A percentile compares a stretch with the other conserved stretches of the same genome.
phyloP scores from a whole-genome alignment of 2,797 vertebrate genomes.

The Chelidonichthys spinosus region DNA sequence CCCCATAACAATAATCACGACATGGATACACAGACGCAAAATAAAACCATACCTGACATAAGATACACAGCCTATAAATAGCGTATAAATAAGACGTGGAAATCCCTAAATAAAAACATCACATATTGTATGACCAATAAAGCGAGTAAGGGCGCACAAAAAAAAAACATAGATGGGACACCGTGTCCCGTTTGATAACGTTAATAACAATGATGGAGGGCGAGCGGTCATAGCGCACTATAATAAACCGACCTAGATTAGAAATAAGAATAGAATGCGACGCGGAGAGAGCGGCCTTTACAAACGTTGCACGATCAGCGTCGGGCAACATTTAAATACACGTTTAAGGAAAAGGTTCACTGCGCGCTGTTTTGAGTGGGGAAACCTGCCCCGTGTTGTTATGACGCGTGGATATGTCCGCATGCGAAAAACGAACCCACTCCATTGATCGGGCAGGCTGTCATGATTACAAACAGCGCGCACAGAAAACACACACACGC shows the following conservation, averaged over 20 bases:
- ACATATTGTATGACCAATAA: neutral
- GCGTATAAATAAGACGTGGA: neutral
- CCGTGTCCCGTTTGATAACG: conserved; percentile 40
- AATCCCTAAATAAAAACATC: neutral
- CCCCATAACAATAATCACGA: conserved; percentile 43
- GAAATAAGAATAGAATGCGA: conserved; percentile 40
- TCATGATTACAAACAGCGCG: conserved; percentile 20
- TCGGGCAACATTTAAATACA: neutral
- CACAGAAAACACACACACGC: neutral
- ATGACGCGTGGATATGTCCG: conserved; percentile 73
- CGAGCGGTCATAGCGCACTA: conserved; percentile 37
- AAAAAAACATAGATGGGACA: conserved; percentile 24
- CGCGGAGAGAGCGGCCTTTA: conserved; percentile 4
- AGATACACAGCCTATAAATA: neutral
- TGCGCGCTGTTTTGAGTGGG: conserved; percentile 15
- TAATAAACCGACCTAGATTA: conserved; percentile 71
- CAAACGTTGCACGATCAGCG: neutral
- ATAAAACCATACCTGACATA: neutral
- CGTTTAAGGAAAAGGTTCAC: neutral
- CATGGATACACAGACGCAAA: conserved; percentile 12
- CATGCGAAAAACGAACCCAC: conserved; percentile 52
- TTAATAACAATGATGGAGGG: conserved; percentile 66
- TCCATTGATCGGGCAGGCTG: conserved; percentile 40
- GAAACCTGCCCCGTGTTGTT: conserved; percentile 65
- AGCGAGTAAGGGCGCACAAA: conserved; percentile 35